Base-by-base conservation (phyloP, 2,113 vertebrate genomes). In the Oncorhynchus nerka region DNA sequence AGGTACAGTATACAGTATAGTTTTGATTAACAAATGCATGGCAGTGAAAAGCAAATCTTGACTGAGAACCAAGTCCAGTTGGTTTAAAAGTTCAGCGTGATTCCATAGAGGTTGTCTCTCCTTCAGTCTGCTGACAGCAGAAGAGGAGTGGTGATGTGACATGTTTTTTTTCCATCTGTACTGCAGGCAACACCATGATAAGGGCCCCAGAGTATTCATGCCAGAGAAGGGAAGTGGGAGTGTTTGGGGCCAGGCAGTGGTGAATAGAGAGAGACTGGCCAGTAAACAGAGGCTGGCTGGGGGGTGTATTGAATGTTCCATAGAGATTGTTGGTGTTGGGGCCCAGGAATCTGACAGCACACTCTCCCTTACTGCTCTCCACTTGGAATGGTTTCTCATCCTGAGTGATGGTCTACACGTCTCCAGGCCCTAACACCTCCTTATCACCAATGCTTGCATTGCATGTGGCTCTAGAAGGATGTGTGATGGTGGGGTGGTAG, bases 381-480 rank as follows among this genome's bases (percentile, higher is more conserved):
- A 92, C 92, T 87, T 91, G 84, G 89, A 90, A 80, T 78, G 90
- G 92, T 82, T 88, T 91, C 89, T 87, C 86, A 82, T 89, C 89
- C 89, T 89, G 94, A 94, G 94, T 93, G 92, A 93, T 86, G 87
- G 93, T 85, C 83, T 91, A 92, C 92, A 92, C 92, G 93, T 93
- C 93, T 93, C 93, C 93, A 92, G 89, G 90, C 91, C 92, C 94
- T 22, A 24, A 96, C 96, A 96, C 96, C 96, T 97, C 71, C 90
- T 97, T 97, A 97, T 97, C 96, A 64, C 64, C 1, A 80, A 86
- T 85, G 89, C 90, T 84, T 89, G 90, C 82, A 74, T 86, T 92
- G 90, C 95, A 95, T 94, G 94, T 94, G 93, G 81, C 74, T 70
- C 71, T 51, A 65, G 77, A 82, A 83, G 79, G 77, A 85, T 71